These are phyloP conservation scores for Hermodice carunculata DNA, from an alignment of 2,888 invertebrate genomes.

Conservation along the genomic window DNA sequence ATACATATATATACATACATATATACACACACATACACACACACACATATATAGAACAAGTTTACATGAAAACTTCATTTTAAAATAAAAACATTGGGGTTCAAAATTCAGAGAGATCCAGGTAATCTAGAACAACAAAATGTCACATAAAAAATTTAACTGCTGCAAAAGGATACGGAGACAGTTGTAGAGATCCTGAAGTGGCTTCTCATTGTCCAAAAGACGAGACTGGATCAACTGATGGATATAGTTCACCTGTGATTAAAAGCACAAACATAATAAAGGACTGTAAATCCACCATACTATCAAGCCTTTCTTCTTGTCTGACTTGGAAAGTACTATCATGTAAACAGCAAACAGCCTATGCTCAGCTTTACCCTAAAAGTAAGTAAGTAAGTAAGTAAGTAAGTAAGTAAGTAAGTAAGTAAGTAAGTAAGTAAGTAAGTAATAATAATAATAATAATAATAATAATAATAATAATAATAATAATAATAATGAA, in stretches of 20 bases:
- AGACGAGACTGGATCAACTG: conserved; percentile 92
- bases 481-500: too few relatives aligned
- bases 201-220: conserved; percentile 83
- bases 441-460: too few relatives aligned
- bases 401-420: conserved; percentile 5
- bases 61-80: background rate
- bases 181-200: conserved; percentile 86
- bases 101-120: background rate
- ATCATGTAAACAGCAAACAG: too few relatives aligned
- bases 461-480: too few relatives aligned
- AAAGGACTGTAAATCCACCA: too few relatives aligned
- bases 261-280: background rate
- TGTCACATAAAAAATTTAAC: background rate
- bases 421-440: conserved; percentile 8
- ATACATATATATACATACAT: too few relatives aligned
- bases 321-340: too few relatives aligned
- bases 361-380: too few relatives aligned
- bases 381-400: background rate
- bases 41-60: too few relatives aligned
- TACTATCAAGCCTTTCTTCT: too few relatives aligned
- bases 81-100: background rate
- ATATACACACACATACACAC: too few relatives aligned
- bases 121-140: background rate
- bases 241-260: conserved; percentile 84
- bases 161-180: conserved; percentile 74